phyloP scores from a whole-genome alignment of 23 tunicate genomes.

The Clavelina lepadiformis region DNA sequence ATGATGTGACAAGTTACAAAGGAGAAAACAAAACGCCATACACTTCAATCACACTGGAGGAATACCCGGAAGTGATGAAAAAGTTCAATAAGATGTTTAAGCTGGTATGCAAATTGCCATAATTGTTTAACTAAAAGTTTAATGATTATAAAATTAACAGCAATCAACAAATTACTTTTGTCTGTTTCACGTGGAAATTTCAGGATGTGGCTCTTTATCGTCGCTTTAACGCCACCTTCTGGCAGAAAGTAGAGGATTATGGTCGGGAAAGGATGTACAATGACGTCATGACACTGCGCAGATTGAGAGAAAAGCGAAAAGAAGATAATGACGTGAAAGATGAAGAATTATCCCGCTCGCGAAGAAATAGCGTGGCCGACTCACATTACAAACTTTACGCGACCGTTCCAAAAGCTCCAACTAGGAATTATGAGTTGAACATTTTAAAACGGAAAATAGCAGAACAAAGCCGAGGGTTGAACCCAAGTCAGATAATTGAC shows the following conservation, averaged over 20 bases:
- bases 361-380: no score
- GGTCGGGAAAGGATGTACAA: slow-evolving; percentile 20
- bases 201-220: slow-evolving; percentile 26
- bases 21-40: not conserved
- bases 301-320: no score
- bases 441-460: no score
- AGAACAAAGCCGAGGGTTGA: no score
- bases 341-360: no score
- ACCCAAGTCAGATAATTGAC: no score
- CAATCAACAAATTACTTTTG: not conserved
- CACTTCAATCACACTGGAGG: not conserved
- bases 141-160: no score
- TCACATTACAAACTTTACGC: no score
- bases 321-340: no score
- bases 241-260: slow-evolving; percentile 27
- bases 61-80: not conserved
- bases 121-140: no score
- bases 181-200: not conserved
- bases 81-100: not conserved
- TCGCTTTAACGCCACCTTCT: slow-evolving; percentile 18
- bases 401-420: no score
- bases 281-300: not conserved
- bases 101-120: not conserved
- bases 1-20: not conserved
- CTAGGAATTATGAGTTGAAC: no score